A percentile compares a stretch with the other conserved stretches of the same genome.
These are phyloP conservation scores for Drosophila oshimai DNA, from an alignment of 1,140 invertebrate species.

Conservation along the genomic window DNA sequence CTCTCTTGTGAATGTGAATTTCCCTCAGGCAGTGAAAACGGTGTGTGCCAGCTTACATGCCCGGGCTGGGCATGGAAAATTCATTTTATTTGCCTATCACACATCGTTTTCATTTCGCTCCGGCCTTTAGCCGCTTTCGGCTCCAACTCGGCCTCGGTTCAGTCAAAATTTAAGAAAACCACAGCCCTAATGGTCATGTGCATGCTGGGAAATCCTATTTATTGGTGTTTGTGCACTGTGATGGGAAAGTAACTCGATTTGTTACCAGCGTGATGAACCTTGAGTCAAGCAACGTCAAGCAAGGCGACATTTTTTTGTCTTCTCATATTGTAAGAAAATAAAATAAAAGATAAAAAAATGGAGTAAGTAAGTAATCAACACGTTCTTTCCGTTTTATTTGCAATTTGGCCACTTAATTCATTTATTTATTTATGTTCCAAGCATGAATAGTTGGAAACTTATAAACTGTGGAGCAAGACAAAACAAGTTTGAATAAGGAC, in stretches of 20 bases:
- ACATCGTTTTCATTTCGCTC: background rate
- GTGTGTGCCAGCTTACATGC: background rate
- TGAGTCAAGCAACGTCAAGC: too few relatives aligned
- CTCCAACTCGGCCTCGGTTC: background rate
- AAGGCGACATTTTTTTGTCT: too few relatives aligned
- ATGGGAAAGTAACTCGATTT: background rate
- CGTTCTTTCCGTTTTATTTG: too few relatives aligned
- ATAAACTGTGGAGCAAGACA: too few relatives aligned
- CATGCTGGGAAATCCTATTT: background rate
- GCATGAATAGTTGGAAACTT: too few relatives aligned
- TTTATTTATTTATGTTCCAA: too few relatives aligned
- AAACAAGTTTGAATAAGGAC: too few relatives aligned
- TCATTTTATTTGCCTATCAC: conserved; percentile 16
- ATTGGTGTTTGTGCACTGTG: background rate
- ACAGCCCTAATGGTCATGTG: background rate
- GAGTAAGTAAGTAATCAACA: too few relatives aligned
- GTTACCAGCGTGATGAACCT: too few relatives aligned
- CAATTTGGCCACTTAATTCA: too few relatives aligned
- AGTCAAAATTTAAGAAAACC: background rate
- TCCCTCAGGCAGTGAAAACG: background rate
- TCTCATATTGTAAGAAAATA: too few relatives aligned
- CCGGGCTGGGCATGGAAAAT: background rate
- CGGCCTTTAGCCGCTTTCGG: background rate
- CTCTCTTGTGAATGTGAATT: conserved; percentile 1
- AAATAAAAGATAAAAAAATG: too few relatives aligned